These are phyloP conservation scores for Anarrhichthys ocellatus DNA, from an alignment of 2,113 vertebrate species.

Conservation along the genomic window DNA sequence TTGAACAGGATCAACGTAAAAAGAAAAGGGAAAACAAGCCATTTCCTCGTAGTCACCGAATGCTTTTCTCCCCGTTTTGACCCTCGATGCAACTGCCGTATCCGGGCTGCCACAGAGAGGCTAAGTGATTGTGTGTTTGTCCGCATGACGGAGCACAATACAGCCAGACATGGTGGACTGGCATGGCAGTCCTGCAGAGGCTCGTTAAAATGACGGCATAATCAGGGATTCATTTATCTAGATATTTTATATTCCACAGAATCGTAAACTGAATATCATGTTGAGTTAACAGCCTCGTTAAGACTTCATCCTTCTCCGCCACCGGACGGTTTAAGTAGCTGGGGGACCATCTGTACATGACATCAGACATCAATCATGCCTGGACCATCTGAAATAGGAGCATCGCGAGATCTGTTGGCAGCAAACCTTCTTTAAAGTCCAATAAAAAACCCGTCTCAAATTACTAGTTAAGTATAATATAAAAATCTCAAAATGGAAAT, in stretches of 20 bases:
- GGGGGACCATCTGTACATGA: not conserved
- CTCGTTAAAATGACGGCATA: not conserved
- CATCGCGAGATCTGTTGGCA: not conserved
- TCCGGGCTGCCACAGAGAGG: not conserved
- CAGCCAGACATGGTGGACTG: no score
- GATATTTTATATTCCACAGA: not conserved
- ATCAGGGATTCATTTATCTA: not conserved
- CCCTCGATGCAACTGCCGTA: not conserved
- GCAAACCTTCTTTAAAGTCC: not conserved
- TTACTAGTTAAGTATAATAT: not conserved
- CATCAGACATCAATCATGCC: not conserved
- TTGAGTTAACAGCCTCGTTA: not conserved
- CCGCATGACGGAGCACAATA: no score
- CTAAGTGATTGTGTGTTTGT: not conserved
- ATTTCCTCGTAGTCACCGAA: not conserved
- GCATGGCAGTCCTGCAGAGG: not conserved
- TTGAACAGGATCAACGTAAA: not conserved
- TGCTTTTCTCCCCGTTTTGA: not conserved
- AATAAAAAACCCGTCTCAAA: not conserved
- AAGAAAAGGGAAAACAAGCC: not conserved
- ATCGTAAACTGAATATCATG: not conserved
- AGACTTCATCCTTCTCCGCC: not conserved
- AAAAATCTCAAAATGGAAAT: not conserved
- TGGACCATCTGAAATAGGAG: not conserved
- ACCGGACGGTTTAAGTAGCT: not conserved